A percentile compares a stretch with the other conserved stretches of the same genome.
Evolutionary conservation across 2,888 invertebrate species (phyloP).

Genomic region (Stenichneumon culpator): DNA sequence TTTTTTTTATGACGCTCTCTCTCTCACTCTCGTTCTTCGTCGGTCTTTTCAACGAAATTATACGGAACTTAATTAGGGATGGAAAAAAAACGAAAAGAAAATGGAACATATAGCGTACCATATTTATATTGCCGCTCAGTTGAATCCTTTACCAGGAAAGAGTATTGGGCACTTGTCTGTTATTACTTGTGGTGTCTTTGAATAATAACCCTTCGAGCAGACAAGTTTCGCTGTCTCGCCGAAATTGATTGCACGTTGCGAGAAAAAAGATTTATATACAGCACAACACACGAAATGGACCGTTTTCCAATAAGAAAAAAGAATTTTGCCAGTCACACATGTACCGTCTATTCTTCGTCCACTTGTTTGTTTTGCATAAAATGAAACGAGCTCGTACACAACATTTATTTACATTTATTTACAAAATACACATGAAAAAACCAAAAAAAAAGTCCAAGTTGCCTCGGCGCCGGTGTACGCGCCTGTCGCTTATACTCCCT

Average conservation of each 20-base stretch:
- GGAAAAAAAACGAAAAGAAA: background rate
- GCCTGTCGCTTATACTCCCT: slow-evolving; percentile 54
- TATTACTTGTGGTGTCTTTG: slow-evolving; percentile 58
- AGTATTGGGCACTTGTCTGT: slow-evolving; percentile 63
- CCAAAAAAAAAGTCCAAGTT: slow-evolving; percentile 41
- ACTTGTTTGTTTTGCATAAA: slow-evolving; percentile 39
- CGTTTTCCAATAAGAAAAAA: slow-evolving; percentile 6
- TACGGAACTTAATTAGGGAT: background rate
- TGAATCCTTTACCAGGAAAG: slow-evolving; percentile 69
- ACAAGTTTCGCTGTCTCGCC: slow-evolving; percentile 62
- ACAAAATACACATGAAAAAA: slow-evolving; percentile 5
- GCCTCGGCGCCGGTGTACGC: slow-evolving; percentile 56
- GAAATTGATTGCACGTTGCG: slow-evolving; percentile 68
- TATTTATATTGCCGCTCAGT: slow-evolving; percentile 35
- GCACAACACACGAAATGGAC: slow-evolving; percentile 36
- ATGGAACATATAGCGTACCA: background rate
- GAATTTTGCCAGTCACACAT: slow-evolving; percentile 20
- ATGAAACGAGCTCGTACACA: slow-evolving; percentile 35
- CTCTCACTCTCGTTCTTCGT: slow-evolving; percentile 61
- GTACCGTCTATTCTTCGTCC: slow-evolving; percentile 21
- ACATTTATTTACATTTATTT: no score
- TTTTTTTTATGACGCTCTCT: slow-evolving; percentile 40
- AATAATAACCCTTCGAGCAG: slow-evolving; percentile 60
- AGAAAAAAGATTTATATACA: slow-evolving; percentile 34
- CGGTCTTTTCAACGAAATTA: slow-evolving; percentile 51